Conservation (phyloP, 2,113 vertebrate genomes). For the Sus scrofa region DNA sequence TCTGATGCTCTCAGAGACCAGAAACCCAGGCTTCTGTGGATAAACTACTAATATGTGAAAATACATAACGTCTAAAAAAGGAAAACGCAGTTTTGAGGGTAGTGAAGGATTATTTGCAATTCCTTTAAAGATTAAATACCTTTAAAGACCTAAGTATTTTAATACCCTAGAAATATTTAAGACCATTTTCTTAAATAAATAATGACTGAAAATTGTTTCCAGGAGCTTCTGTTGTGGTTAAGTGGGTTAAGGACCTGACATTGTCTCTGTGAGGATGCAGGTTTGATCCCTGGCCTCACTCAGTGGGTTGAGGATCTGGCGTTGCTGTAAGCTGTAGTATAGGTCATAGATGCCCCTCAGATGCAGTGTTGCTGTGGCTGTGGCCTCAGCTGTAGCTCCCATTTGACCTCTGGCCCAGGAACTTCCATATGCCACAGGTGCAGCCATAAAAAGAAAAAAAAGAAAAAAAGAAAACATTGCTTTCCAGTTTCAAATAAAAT, state of each 20-base stretch:
- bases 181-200: slow-evolving; percentile 37
- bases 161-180: slow-evolving; percentile 44
- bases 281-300: too few species aligned
- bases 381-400: too few species aligned
- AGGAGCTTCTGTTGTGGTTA: too few species aligned
- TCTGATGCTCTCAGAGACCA: background rate
- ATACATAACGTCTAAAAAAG: background rate
- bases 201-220: background rate
- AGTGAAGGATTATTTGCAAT: background rate
- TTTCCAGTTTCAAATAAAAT: slow-evolving; percentile 43
- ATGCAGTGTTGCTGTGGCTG: too few species aligned
- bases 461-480: background rate
- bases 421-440: too few species aligned
- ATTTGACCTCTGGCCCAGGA: too few species aligned
- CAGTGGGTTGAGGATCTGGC: too few species aligned
- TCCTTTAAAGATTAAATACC: background rate
- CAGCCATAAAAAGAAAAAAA: too few species aligned
- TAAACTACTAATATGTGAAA: slow-evolving; percentile 1
- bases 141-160: slow-evolving; percentile 30
- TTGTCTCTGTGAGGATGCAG: too few species aligned
- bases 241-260: too few species aligned
- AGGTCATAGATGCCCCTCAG: too few species aligned
- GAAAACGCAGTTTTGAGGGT: slow-evolving; percentile 9
- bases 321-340: too few species aligned
- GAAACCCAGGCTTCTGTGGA: background rate